A percentile compares a stretch with the other conserved stretches of the same genome.
Evolutionary conservation across 2,113 vertebrate species (phyloP).

Genomic region (Callocephalon fimbriatum): DNA sequence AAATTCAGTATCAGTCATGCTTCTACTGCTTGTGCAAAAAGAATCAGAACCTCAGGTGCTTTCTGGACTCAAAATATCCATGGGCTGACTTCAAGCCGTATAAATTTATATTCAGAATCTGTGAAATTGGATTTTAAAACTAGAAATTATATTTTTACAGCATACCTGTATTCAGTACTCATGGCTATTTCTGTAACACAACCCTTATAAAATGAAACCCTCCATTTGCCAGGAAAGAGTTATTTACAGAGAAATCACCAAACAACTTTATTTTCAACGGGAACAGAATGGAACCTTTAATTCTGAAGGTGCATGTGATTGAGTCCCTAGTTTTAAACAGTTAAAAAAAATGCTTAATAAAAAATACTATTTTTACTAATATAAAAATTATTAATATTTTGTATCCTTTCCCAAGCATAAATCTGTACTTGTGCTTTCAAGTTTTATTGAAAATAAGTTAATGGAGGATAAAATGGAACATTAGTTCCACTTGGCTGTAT

Average conservation of each 20-base stretch:
- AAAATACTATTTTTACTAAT: background rate
- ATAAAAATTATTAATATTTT: accelerated
- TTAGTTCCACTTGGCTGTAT: background rate
- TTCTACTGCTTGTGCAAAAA: background rate
- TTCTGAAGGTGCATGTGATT: background rate
- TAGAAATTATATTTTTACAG: background rate
- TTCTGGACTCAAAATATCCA: background rate
- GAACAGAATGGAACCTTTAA: background rate
- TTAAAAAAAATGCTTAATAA: background rate
- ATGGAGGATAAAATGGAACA: background rate
- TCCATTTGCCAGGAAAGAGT: background rate
- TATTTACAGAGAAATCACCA: background rate
- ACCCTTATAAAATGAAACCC: background rate
- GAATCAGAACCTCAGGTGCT: accelerated
- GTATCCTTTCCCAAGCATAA: background rate
- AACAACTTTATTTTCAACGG: background rate
- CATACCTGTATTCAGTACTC: background rate
- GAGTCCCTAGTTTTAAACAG: background rate
- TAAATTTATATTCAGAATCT: background rate
- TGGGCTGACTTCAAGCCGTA: background rate
- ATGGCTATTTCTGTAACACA: background rate
- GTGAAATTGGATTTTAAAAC: background rate
- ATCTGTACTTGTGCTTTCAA: background rate
- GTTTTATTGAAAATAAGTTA: background rate
- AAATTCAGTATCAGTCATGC: background rate